Conservation (phyloP, 2,888 invertebrate genomes). For the Hypsopygia costalis region DNA sequence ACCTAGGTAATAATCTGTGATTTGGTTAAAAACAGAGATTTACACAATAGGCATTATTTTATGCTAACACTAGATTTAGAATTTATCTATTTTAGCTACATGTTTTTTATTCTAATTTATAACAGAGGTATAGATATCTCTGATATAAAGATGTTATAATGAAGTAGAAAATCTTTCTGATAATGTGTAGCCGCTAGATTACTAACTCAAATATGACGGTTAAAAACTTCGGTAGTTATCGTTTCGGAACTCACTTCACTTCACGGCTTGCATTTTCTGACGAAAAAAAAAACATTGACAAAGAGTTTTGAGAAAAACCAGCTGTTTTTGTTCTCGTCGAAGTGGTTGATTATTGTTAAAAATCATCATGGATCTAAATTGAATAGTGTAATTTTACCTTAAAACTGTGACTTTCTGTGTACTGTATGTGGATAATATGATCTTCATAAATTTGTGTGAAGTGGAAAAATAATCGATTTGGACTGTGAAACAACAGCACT, state of each 20-base stretch:
- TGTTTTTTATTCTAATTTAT: no score
- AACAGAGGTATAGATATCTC: no score
- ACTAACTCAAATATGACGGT: no score
- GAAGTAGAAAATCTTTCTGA: no score
- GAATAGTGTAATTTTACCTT: constrained; percentile 58
- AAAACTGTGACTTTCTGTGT: constrained; percentile 54
- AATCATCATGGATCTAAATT: constrained; percentile 73
- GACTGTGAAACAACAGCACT: constrained; percentile 59
- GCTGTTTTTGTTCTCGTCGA: constrained; percentile 68
- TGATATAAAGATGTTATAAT: no score
- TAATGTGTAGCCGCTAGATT: no score
- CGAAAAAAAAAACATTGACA: constrained; percentile 46
- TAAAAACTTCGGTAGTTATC: no score
- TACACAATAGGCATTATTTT: no score
- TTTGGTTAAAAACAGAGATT: no score
- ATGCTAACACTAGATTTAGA: no score
- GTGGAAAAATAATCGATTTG: constrained; percentile 56
- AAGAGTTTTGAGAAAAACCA: constrained; percentile 54
- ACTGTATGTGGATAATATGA: constrained; percentile 43
- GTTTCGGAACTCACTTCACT: not conserved
- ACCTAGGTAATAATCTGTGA: no score
- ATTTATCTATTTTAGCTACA: no score
- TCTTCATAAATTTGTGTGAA: constrained; percentile 47
- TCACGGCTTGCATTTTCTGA: constrained; percentile 12
- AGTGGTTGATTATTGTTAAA: constrained; percentile 53